Evolutionary conservation across 2,888 invertebrate genomes (phyloP).

Genomic region (Leptopilina myrica): DNA sequence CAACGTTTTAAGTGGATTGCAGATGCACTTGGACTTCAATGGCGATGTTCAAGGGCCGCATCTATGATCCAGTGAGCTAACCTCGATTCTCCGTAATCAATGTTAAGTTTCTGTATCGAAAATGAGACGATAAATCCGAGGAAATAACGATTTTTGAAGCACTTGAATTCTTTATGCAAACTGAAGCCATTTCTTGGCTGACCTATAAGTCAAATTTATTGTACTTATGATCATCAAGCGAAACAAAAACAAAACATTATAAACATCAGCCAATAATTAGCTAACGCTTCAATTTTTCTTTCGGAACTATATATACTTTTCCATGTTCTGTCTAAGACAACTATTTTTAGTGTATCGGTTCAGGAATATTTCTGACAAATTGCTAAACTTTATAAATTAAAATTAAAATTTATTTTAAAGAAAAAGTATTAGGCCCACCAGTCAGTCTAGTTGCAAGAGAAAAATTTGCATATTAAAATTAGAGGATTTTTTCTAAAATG

Average conservation of each 20-base stretch:
- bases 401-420: too few species aligned
- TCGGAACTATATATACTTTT: too few species aligned
- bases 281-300: too few species aligned
- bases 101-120: conserved; percentile 50
- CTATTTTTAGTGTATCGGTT: too few species aligned
- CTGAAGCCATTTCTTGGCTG: conserved; percentile 68
- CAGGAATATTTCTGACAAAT: too few species aligned
- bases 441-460: too few species aligned
- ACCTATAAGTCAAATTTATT: conserved; percentile 60
- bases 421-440: too few species aligned
- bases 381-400: too few species aligned
- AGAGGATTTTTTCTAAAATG: too few species aligned
- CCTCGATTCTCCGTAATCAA: conserved; percentile 59
- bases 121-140: conserved; percentile 55
- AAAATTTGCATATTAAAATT: too few species aligned
- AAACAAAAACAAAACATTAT: not conserved
- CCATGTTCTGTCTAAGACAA: too few species aligned
- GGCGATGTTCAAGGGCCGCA: conserved; percentile 59
- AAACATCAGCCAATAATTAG: not conserved
- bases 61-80: conserved; percentile 50
- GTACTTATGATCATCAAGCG: not conserved
- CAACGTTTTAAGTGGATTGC: conserved; percentile 53
- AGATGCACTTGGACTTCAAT: conserved; percentile 49
- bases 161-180: conserved; percentile 63
- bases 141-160: conserved; percentile 74